Evolutionary conservation across 2,113 vertebrate species (phyloP), one percentile per base, ranked within the genome.

Genomic region (Anolis carolinensis): DNA sequence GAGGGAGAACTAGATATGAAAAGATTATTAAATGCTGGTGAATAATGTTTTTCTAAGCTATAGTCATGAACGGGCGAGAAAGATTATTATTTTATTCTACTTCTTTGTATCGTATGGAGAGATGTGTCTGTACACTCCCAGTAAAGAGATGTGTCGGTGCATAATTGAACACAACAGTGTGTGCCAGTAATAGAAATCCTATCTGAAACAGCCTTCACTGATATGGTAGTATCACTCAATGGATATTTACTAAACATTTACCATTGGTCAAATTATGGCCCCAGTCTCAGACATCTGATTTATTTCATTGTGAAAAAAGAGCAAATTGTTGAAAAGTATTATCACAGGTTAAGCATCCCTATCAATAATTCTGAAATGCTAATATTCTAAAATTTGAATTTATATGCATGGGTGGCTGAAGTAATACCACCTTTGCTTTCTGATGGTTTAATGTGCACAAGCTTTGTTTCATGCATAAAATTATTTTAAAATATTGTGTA

Each of bases 1-100:
- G 23, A 81, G 63, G 55, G 70, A 62, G 78, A 80, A 48, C 62
- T 27, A 25, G 63, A 59, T 86, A 91, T 91, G 81, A 87, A 81
- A 83, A 82, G 14, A 90, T 27, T 44, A 82, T 92, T 25, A 48
- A 71, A 78, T 89, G 62, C 89, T 85, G 32, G 83, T 82, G 89
- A 94, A 87, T 85, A 7, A 20, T 87, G 73, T 62, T 90, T 94
- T 71, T 79, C 81, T 44, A 78, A 90, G 76, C 7, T 84, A 1
- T 10, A 75, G 79, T 50, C 81, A 84, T 74, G n/a, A 67, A 65
- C 16, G 25, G 30, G 80, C 14, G 50, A 52, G 13, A 86, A 86
- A 72, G 16, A n/a, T 18, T 39, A 32, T 11, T n/a, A 79, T 68
- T 73, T 44, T 16, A n/a, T 81, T 67, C 39, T 3, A 16, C 5